Evolutionary conservation across 2,797 vertebrate genomes (phyloP), one percentile per base, ranked within the genome.

Genomic region (Chlorospingus flavigularis): DNA sequence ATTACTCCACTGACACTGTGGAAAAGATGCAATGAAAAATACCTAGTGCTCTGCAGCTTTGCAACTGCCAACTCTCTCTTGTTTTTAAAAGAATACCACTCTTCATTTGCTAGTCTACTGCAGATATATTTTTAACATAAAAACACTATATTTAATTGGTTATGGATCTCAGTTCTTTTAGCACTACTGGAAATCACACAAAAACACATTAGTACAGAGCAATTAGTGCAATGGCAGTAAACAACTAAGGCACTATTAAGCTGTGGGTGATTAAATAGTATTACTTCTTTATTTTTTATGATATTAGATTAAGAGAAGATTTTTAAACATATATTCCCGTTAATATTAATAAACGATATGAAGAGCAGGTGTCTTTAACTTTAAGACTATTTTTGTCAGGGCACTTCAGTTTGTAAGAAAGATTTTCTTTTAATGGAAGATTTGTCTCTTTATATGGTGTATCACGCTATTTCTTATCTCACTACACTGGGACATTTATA

Each of bases 231-330:
- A 97, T 90, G 94, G 98, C 97, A 97, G 98, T 98, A 98, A 98
- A 98, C 98, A 98, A 97, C 97, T 94, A 97, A 98, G 97, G 97
- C 98, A 97, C 97, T 98, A 97, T 98, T 98, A 98, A 98, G 97
- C 98, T 97, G 98, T 98, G 98, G 98, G 98, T 98, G 98, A 98
- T 98, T 98, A 98, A 98, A 98, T 97, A 98, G 97, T 97, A 98
- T 98, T 97, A 97, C 97, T 98, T 97, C 88, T 98, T 98, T 98
- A 98, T 96, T 98, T 98, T 98, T 98, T 97, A 97, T 97, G 72
- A 97, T 96, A 95, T 97, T 97, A 97, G 96, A 96, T 97, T 96
- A 95, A 96, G 97, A 97, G 95, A 97, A 97, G 88, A 96, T 95
- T 96, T 97, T 96, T 94, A 97, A 97, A 97, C 67, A 90, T 95